Evolutionary conservation across 2,113 vertebrate species (phyloP).

Genomic region (Larimichthys crocea): DNA sequence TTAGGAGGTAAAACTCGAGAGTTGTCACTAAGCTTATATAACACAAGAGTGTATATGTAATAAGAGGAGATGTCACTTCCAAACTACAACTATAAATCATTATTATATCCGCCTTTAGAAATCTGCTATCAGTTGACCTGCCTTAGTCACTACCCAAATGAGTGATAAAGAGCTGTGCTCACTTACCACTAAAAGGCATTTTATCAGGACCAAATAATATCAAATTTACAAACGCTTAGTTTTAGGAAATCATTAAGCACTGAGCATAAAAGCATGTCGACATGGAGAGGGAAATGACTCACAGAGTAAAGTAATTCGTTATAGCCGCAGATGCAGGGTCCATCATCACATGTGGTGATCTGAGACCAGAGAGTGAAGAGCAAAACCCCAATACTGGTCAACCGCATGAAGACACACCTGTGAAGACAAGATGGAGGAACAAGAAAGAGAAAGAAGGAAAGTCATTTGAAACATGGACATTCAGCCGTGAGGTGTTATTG

Average conservation of each 20-base stretch:
- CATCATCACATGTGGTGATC: conserved; percentile 84
- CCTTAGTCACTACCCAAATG: not conserved
- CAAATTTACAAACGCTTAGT: not conserved
- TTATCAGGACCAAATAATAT: not conserved
- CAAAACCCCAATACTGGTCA: conserved; percentile 94
- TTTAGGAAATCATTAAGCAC: not conserved
- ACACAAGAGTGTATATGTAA: too few relatives aligned
- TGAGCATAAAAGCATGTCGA: not conserved
- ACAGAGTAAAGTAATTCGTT: conserved; percentile 92
- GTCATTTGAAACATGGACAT: not conserved
- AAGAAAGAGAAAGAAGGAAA: not conserved
- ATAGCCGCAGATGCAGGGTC: conserved; percentile 90
- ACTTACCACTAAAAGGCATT: not conserved
- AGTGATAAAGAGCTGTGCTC: not conserved
- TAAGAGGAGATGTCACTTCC: too few relatives aligned
- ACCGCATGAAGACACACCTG: conserved; percentile 94
- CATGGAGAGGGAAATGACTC: conserved; percentile 64
- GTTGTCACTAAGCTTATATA: too few relatives aligned
- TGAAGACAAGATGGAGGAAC: conserved; percentile 4
- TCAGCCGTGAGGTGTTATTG: not conserved
- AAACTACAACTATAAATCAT: too few relatives aligned
- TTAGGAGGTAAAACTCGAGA: too few relatives aligned
- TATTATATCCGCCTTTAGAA: too few relatives aligned
- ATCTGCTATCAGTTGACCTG: too few relatives aligned
- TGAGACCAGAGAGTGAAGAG: conserved; percentile 92